Conservation (phyloP, 2,888 invertebrate species). For the Tineola bisselliella region DNA sequence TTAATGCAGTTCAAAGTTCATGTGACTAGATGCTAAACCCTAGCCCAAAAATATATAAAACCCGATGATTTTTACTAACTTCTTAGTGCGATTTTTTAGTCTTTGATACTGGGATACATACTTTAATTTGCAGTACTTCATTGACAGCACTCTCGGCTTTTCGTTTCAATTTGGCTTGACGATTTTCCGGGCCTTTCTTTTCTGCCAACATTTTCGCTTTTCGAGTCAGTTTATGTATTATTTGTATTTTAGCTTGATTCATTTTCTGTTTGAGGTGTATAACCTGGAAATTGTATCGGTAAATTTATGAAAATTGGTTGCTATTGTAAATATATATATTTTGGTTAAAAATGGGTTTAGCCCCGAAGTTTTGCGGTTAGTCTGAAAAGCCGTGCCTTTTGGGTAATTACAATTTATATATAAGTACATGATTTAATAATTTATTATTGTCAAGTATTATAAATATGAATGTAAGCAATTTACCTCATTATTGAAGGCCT, state of each 20-base stretch:
- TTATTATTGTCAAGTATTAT: neutral
- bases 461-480: constrained; percentile 1
- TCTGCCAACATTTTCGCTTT: constrained; percentile 49
- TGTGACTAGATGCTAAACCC: too few species aligned
- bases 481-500: constrained; percentile 61
- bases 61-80: too few species aligned
- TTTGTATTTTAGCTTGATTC: constrained; percentile 51
- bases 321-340: too few species aligned
- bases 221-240: constrained; percentile 54
- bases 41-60: too few species aligned
- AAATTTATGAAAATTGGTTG: too few species aligned
- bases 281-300: constrained; percentile 37
- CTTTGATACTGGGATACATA: too few species aligned
- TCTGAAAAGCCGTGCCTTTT: too few species aligned
- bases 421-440: neutral
- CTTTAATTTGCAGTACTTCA: constrained; percentile 56
- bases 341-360: too few species aligned
- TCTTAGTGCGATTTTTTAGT: too few species aligned
- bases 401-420: neutral
- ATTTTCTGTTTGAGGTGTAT: constrained; percentile 50
- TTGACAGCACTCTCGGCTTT: constrained; percentile 52
- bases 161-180: constrained; percentile 43
- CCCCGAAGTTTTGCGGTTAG: too few species aligned
- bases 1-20: too few species aligned
- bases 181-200: constrained; percentile 42